Percentiles rank a stretch among this genome's conserved stretches.
phyloP scores from a whole-genome alignment of 2,797 vertebrate genomes.

The Fistularia commersonii region DNA sequence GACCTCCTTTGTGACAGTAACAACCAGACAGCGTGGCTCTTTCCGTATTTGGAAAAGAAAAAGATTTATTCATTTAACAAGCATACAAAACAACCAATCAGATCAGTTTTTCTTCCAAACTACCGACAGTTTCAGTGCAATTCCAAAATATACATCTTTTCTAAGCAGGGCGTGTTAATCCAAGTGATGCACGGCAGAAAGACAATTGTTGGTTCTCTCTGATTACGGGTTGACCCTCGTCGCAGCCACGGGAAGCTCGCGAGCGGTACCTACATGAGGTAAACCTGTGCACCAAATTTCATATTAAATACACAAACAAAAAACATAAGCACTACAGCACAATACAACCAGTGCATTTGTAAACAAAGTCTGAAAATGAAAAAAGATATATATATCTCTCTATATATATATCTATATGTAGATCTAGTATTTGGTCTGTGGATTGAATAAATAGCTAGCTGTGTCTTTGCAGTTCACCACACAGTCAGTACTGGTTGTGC shows the following conservation, averaged over 20 bases:
- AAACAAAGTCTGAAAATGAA: conserved; percentile 60
- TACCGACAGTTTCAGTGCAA: conserved; percentile 75
- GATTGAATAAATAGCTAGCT: conserved; percentile 51
- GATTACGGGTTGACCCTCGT: conserved; percentile 65
- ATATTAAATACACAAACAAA: conserved; percentile 59
- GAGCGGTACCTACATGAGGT: conserved; percentile 55
- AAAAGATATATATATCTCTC: conserved; percentile 44
- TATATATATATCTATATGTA: no score
- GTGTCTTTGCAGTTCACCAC: conserved; percentile 37
- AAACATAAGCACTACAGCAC: conserved; percentile 47
- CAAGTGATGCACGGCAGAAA: conserved; percentile 57
- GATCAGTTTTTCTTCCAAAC: conserved; percentile 66
- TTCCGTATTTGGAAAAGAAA: conserved; percentile 58
- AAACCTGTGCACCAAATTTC: conserved; percentile 55
- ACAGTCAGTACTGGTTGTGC: conserved; percentile 55
- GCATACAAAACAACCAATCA: conserved; percentile 74
- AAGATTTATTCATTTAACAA: conserved; percentile 73
- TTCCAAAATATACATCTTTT: conserved; percentile 78
- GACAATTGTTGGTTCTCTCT: conserved; percentile 40
- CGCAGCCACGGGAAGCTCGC: conserved; percentile 63
- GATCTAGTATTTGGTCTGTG: conserved; percentile 66
- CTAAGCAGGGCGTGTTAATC: conserved; percentile 68
- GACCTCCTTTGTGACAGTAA: neutral
- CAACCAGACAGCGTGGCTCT: no score
- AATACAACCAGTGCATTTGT: conserved; percentile 52